A percentile compares a stretch with the other conserved stretches of the same genome.
phyloP scores from a whole-genome alignment of 1,140 invertebrate genomes.

The Megathymus violae region DNA sequence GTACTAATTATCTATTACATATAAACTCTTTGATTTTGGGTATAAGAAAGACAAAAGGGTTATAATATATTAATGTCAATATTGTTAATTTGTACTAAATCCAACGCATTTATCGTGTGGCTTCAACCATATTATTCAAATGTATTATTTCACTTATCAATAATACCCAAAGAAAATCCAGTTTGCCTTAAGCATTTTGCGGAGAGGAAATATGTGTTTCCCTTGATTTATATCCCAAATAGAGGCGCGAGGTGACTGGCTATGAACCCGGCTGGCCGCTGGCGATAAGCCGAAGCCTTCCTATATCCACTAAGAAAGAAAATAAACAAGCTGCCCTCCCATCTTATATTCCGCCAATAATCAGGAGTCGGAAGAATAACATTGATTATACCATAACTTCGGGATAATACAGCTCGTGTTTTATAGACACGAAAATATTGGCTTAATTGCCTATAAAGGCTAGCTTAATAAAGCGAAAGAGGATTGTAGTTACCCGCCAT shows the following conservation, averaged over 20 bases:
- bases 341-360: constrained; percentile 67
- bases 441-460: constrained; percentile 51
- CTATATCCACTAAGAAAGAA: constrained; percentile 71
- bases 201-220: constrained; percentile 79
- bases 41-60: too few relatives aligned
- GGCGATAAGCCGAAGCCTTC: constrained; percentile 74
- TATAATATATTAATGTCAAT: too few relatives aligned
- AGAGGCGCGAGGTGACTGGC: constrained; percentile 66
- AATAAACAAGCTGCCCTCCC: constrained; percentile 71
- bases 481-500: constrained; percentile 48
- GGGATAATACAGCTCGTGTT: constrained; percentile 45
- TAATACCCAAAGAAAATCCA: constrained; percentile 69
- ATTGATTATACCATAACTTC: constrained; percentile 50
- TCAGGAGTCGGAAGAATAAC: constrained; percentile 47
- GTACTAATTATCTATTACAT: too few relatives aligned
- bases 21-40: too few relatives aligned
- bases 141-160: constrained; percentile 55
- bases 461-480: constrained; percentile 37
- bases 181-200: constrained; percentile 68
- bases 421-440: constrained; percentile 46
- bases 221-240: constrained; percentile 80
- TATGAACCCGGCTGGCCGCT: constrained; percentile 68
- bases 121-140: constrained; percentile 37
- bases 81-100: too few relatives aligned
- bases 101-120: too few relatives aligned